Evolutionary conservation across 35 echinoderm and acorn worm genomes (phyloP), one percentile per base, ranked within the genome.

Genomic region (Anneissia japonica): DNA sequence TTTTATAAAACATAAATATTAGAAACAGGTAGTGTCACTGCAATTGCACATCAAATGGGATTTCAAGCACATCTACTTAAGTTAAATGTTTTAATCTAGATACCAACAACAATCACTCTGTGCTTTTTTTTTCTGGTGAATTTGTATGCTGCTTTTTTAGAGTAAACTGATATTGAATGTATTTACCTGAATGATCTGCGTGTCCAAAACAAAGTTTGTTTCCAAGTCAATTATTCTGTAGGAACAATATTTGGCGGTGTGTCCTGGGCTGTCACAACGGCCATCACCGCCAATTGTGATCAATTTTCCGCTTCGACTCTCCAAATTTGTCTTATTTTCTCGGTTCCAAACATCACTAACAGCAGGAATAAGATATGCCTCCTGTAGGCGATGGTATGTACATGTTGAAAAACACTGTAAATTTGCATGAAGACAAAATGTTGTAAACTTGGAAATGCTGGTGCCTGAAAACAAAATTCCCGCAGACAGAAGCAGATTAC

Each of bases 191-290:
- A 86, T 83, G 12, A 78, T 13, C 17, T 33, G 31, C 38, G 76
- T 73, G 46, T 64, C 83, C 32, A 90, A 14, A 76, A 90, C 82
- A 30, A 76, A 17, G 0, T 90, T 30, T 0, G 81, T 85, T 19
- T 79, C 72, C 31, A 36, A 13, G 83, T 80, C 74, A 45, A 91
- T 91, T 1, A 91, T 38, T 3, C 83, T 79, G 38, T 91, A 91
- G 1, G 83, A 76, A 29, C 89, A 85, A 32, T 79, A 86, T 43
- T 91, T 91, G 16, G 89, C 89, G 72, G 39, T 91, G 41, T 86
- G 85, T 4, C 89, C 89, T 3, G 73, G 83, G n/a, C 33, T 30
- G 79, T 91, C 82, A 46, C 88, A 84, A 6, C 81, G 13, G 35
- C 82, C 88, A 90, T 85, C 88, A 75, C 88, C 82, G 4, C 31